These are phyloP conservation scores for Microcebus ravelobensis DNA, from an alignment of 2,113 vertebrate species.

Conservation along the genomic window DNA sequence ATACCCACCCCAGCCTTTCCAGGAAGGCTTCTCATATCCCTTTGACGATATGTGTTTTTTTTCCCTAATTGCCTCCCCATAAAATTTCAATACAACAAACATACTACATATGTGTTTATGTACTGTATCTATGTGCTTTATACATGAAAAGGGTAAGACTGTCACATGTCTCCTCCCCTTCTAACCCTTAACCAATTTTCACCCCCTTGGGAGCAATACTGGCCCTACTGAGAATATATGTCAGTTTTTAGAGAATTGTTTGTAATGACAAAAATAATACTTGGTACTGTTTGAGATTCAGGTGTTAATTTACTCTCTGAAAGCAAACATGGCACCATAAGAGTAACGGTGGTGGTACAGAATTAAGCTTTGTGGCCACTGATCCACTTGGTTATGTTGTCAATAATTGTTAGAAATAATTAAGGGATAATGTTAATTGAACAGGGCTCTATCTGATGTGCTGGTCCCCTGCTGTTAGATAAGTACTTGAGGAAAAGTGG, in stretches of 20 bases:
- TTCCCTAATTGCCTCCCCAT: background rate
- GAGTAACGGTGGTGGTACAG: background rate
- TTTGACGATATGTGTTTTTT: background rate
- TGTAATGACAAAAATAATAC: background rate
- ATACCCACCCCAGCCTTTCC: background rate
- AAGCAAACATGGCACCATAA: background rate
- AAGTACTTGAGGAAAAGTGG: background rate
- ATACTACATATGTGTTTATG: background rate
- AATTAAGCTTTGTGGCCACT: background rate
- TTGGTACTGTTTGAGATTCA: background rate
- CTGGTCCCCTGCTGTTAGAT: background rate
- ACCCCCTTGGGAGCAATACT: background rate
- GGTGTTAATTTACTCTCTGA: background rate
- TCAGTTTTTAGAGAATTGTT: background rate
- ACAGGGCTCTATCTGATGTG: background rate
- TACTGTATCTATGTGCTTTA: background rate
- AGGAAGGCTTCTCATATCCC: background rate
- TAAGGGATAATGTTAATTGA: conserved; percentile 52
- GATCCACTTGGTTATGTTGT: background rate
- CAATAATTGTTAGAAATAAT: conserved; percentile 40
- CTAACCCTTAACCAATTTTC: background rate
- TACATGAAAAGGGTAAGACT: background rate
- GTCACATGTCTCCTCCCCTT: background rate
- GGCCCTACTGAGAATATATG: background rate
- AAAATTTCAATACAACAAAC: background rate